Evolutionary conservation across 2,797 vertebrate species (phyloP), one percentile per base, ranked within the genome.

Genomic region (Pseudotriccus pelzelni): DNA sequence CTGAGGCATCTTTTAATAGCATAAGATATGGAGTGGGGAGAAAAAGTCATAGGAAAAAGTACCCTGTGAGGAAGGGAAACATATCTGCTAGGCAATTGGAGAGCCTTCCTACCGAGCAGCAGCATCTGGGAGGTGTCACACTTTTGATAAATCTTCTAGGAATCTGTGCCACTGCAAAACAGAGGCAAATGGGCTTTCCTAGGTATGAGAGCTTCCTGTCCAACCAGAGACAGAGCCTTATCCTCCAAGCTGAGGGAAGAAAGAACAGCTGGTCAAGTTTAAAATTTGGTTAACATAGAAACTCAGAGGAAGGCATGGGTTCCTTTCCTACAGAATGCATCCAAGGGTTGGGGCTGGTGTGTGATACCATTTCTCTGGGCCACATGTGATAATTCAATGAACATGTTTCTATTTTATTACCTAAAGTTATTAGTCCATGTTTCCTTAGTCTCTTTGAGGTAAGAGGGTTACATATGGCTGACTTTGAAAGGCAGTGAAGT

Each of bases 101-200:
- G 41, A 78, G 19, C 28, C 62, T 81, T 94, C 84, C 84, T 73
- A 5, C 25, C 18, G 53, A 75, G 66, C 75, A 72, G 36, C 47
- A 70, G 32, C 66, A 85, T 96, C 84, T 95, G 89, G 68, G 52
- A n/a, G 53, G 23, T 78, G 79, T 93, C 68, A n/a, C 36, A 53
- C 0, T 30, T 60, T 10, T 64, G 69, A 91, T 64, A 41, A 80
- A 84, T 90, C 64, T 77, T 74, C 41, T 72, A 50, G 53, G 30
- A 60, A 87, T 44, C 49, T 53, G 12, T 70, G 27, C 80, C 78
- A 44, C 24, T 72, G 52, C 52, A 73, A 70, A 83, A 43, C 56
- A 84, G 44, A 34, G 36, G 53, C 53, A 89, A 69, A 73, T 87
- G 58, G 69, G 32, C 60, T 86, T 93, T 93, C 25, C 13, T 74